A percentile compares a stretch with the other conserved stretches of the same genome.
These are phyloP conservation scores for Dasypolia templi DNA, from an alignment of 2,888 invertebrate species.

Conservation along the genomic window DNA sequence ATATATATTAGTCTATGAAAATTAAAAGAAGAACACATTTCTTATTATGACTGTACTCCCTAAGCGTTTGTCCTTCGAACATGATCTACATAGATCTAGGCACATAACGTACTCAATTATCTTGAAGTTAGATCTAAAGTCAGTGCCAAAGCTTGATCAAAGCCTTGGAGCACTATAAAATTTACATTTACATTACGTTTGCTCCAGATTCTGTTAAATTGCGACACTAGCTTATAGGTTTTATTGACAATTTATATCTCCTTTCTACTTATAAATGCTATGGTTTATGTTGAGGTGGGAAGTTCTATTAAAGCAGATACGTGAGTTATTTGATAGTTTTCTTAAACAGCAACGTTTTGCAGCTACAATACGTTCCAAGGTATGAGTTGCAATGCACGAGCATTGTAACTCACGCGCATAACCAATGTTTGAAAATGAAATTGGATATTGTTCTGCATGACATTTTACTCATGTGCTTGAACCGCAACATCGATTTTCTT, in stretches of 20 bases:
- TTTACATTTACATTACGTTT: conserved; percentile 84
- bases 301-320: conserved; percentile 49
- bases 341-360: conserved; percentile 45
- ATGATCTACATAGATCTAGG: conserved; percentile 55
- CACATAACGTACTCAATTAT: conserved; percentile 66
- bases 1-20: not conserved
- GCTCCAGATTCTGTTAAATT: conserved; percentile 81
- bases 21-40: not conserved
- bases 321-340: conserved; percentile 55
- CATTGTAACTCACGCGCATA: conserved; percentile 82
- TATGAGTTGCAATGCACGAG: conserved; percentile 75
- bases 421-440: conserved; percentile 81
- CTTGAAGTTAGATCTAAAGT: conserved; percentile 74
- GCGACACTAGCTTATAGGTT: conserved; percentile 78
- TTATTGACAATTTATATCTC: conserved; percentile 79
- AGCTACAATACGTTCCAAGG: conserved; percentile 42
- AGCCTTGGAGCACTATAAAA: conserved; percentile 77
- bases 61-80: conserved; percentile 59
- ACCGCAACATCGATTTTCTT: conserved; percentile 76
- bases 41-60: conserved; percentile 32
- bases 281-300: conserved; percentile 70
- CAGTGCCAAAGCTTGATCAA: conserved; percentile 75
- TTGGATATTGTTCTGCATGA: conserved; percentile 84
- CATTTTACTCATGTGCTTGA: conserved; percentile 79
- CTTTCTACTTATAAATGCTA: conserved; percentile 67